These are phyloP conservation scores for Lithophane leautieri DNA, from an alignment of 2,888 invertebrate species.

Conservation along the genomic window DNA sequence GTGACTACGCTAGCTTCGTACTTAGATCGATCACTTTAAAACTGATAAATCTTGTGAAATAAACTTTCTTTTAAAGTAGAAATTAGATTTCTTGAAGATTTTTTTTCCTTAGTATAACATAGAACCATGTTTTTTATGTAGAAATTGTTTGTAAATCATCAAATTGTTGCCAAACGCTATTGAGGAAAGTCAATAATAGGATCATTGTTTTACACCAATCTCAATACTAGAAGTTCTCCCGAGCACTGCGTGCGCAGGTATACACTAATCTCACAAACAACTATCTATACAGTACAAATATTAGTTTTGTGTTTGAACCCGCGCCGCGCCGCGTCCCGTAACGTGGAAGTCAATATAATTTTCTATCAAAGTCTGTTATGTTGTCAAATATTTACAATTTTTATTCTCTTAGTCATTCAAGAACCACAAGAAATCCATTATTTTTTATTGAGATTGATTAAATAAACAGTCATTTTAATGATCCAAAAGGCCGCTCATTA, in stretches of 20 bases:
- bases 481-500: slow-evolving; percentile 79
- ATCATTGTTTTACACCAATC: slow-evolving; percentile 2
- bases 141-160: neutral
- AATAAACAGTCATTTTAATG: slow-evolving; percentile 76
- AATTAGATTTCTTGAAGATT: slow-evolving; percentile 26
- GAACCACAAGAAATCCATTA: slow-evolving; percentile 23
- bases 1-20: slow-evolving; percentile 46
- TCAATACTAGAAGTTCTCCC: neutral
- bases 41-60: slow-evolving; percentile 51
- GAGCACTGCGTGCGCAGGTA: neutral
- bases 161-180: neutral
- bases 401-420: neutral
- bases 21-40: slow-evolving; percentile 57
- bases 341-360: neutral
- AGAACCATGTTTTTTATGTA: neutral
- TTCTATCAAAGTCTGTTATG: slow-evolving; percentile 14
- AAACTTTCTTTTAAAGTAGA: slow-evolving; percentile 35
- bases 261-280: slow-evolving; percentile 8
- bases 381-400: slow-evolving; percentile 15
- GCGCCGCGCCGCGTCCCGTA: neutral
- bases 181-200: neutral
- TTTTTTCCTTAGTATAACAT: neutral
- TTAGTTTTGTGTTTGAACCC: slow-evolving; percentile 10
- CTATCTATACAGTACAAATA: slow-evolving; percentile 20
- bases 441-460: slow-evolving; percentile 53